Evolutionary conservation across 92 coral and sea anemone species (phyloP), one percentile per base, ranked within the genome.

Genomic region (Epizoanthus scotinus): DNA sequence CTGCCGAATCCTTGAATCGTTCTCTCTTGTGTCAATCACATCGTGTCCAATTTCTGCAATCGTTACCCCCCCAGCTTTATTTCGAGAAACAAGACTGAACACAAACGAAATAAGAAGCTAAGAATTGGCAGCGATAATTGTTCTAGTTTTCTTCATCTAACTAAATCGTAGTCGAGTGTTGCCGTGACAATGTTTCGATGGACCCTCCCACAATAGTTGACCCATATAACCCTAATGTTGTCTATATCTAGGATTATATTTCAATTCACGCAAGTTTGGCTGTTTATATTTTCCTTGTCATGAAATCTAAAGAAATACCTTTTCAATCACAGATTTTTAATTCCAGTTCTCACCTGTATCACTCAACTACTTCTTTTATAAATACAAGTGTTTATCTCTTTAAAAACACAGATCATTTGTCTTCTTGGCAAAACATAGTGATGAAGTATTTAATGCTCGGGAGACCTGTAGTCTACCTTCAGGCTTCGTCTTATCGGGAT

Each of bases 381-480:
- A 34, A 75, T 67, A 75, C 68, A 75, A 50, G 31, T 75, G 54
- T 22, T 19, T 75, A 59, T 63, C 17, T 21, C 42, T 75, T 31
- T 56, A n/a, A 12, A 74, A 75, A 75, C 49, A 58, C 38, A 75
- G 20, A 34, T 21, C 55, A 74, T 28, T 36, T 44, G 29, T 10
- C 22, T 49, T n/a, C 25, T 3, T 73, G 44, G 57, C 20, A 58
- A 59, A 38, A 68, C 40, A 40, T 5, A 28, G 21, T 44, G 40
- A 21, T 25, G 7, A 63, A 63, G 69, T 26, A 40, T 75, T 55
- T 75, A 58, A n/a, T 53, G 25, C 6, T 75, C 4, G 14, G 81
- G 81, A 75, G 81, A 75, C 81, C 38, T 25, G 1, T 6, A 10
- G 81, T 75, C 81, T 75, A 75, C 81, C 81, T 75, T n/a, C 24